A percentile compares a stretch with the other conserved stretches of the same genome.
Evolutionary conservation across 2,113 vertebrate genomes (phyloP).

Genomic region (Chloropsis hardwickii): DNA sequence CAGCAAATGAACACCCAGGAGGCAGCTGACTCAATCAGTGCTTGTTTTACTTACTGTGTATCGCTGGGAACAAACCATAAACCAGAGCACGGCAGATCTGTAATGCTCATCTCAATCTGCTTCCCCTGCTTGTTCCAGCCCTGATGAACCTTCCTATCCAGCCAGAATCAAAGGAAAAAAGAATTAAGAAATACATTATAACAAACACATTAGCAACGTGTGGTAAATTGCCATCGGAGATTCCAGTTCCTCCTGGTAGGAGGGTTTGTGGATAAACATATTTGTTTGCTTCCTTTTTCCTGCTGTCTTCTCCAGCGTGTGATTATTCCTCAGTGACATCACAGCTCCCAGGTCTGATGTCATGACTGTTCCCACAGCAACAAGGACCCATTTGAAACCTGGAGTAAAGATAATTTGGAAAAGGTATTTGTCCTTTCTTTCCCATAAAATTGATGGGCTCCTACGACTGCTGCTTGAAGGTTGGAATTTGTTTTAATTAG

Average conservation of each 20-base stretch:
- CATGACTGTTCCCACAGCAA: constrained; percentile 26
- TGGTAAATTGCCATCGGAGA: constrained; percentile 64
- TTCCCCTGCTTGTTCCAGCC: constrained; percentile 60
- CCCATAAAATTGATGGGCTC: not conserved
- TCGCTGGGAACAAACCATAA: constrained; percentile 73
- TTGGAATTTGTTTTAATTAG: constrained; percentile 26
- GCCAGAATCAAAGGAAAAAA: constrained; percentile 19
- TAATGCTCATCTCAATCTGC: constrained; percentile 73
- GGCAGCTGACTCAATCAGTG: constrained; percentile 76
- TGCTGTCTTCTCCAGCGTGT: not conserved
- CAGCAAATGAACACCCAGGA: constrained; percentile 74
- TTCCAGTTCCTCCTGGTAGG: constrained; percentile 11
- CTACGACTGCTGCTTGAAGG: not conserved
- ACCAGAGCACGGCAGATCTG: constrained; percentile 66
- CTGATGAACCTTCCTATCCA: constrained; percentile 64
- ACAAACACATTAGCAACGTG: constrained; percentile 66
- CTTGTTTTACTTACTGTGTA: constrained; percentile 76
- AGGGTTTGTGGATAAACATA: constrained; percentile 50
- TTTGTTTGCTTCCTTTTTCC: constrained; percentile 39
- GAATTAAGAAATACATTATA: constrained; percentile 58
- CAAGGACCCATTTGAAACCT: not conserved
- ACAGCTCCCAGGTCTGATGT: constrained; percentile 15
- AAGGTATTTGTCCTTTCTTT: not conserved
- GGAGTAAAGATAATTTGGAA: not conserved
- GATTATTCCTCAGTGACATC: constrained; percentile 37